phyloP scores from a whole-genome alignment of 2,888 invertebrate genomes.

The Brachylomia viminalis region DNA sequence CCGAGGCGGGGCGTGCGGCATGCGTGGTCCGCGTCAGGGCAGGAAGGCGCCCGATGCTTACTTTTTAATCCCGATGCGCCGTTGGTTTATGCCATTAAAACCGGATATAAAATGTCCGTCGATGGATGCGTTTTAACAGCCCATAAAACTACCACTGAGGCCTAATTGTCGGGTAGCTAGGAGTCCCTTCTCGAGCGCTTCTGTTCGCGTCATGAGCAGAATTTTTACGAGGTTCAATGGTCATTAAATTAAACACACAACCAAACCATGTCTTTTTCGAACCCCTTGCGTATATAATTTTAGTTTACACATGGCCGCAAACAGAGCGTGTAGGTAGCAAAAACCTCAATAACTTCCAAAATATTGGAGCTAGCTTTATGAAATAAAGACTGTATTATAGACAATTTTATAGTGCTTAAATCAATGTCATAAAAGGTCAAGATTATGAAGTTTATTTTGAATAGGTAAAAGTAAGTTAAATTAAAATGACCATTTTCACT shows the following conservation, averaged over 20 bases:
- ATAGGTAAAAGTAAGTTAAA: too few species aligned
- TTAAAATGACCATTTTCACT: too few species aligned
- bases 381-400: too few species aligned
- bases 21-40: conserved; percentile 40
- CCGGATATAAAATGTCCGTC: conserved; percentile 81
- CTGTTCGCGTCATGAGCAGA: conserved; percentile 73
- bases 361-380: too few species aligned
- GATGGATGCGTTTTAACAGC: conserved; percentile 82
- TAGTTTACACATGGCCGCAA: conserved; percentile 64
- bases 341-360: too few species aligned
- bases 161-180: conserved; percentile 81
- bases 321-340: conserved; percentile 52
- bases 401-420: too few species aligned
- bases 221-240: conserved; percentile 80
- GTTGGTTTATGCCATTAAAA: conserved; percentile 74
- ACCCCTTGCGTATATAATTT: conserved; percentile 52
- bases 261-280: conserved; percentile 66
- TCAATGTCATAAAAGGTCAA: too few species aligned
- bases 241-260: conserved; percentile 77
- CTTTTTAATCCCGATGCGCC: conserved; percentile 70
- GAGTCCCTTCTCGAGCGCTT: conserved; percentile 71
- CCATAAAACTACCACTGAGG: conserved; percentile 84
- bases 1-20: conserved; percentile 26
- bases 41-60: conserved; percentile 70
- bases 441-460: too few species aligned